Percentiles rank a stretch among this genome's conserved stretches.
phyloP scores from a whole-genome alignment of 2,797 vertebrate genomes.

The Danionella dracula region DNA sequence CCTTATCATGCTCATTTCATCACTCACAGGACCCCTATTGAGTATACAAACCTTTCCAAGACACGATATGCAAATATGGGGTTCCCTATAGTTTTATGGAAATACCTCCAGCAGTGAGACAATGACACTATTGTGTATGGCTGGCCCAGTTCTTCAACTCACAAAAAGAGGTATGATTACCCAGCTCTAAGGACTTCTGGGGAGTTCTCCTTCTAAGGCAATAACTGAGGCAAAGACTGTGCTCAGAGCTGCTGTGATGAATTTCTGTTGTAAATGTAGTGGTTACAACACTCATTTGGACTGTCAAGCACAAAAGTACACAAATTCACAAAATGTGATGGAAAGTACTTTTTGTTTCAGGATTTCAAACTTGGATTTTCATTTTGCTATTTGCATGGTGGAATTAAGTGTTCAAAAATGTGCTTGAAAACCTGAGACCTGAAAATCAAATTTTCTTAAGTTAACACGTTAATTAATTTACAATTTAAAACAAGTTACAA shows the following conservation, averaged over 20 bases:
- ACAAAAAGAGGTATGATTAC: conserved; percentile 17
- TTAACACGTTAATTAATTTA: too few relatives aligned
- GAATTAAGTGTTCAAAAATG: too few relatives aligned
- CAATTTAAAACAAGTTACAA: too few relatives aligned
- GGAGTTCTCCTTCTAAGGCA: not conserved
- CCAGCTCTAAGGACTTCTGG: conserved; percentile 13
- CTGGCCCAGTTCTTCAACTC: conserved; percentile 12
- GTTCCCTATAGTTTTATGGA: conserved; percentile 6
- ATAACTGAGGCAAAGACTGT: conserved; percentile 6
- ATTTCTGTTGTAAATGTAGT: not conserved
- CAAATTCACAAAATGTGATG: too few relatives aligned
- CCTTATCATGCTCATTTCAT: not conserved
- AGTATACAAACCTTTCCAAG: not conserved
- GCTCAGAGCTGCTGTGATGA: not conserved
- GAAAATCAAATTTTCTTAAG: too few relatives aligned
- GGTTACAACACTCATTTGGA: not conserved
- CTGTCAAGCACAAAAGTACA: too few relatives aligned
- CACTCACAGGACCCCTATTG: not conserved
- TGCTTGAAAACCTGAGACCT: too few relatives aligned
- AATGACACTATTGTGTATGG: not conserved
- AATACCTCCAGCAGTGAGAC: not conserved
- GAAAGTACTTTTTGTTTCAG: too few relatives aligned
- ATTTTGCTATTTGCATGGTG: too few relatives aligned
- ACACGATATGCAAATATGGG: not conserved
- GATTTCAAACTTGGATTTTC: too few relatives aligned